Conservation (phyloP, 2,797 vertebrate genomes). For the Loriculus beryllinus region DNA sequence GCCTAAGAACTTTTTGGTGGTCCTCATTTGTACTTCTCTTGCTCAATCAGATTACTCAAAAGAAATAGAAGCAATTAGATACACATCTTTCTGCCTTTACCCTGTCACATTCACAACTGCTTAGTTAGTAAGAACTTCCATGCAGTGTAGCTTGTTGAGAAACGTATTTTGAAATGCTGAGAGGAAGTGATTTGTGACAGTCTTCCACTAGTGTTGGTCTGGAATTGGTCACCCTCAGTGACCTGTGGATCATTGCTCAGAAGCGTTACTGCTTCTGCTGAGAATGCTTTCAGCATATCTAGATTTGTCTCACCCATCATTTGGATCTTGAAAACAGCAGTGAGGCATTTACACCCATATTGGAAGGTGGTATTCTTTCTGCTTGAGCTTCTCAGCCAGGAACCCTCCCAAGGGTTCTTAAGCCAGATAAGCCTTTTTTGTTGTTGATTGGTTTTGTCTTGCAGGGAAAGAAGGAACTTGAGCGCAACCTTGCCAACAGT, state of each 20-base stretch:
- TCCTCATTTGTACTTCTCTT: neutral
- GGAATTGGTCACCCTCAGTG: neutral
- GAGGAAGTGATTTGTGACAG: conserved; percentile 8
- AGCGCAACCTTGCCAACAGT: neutral
- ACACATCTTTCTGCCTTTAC: neutral
- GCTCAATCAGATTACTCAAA: neutral
- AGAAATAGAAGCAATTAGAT: neutral
- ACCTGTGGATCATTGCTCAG: neutral
- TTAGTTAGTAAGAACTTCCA: neutral
- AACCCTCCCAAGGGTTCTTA: neutral
- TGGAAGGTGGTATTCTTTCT: neutral
- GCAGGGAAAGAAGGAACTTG: neutral
- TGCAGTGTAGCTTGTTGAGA: neutral
- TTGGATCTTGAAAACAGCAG: neutral
- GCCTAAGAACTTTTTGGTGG: neutral
- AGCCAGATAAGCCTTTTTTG: neutral
- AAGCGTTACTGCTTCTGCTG: neutral
- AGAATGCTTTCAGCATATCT: neutral
- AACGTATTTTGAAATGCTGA: neutral
- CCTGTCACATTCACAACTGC: neutral
- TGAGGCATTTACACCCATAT: accelerated
- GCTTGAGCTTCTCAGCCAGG: neutral
- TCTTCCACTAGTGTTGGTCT: neutral
- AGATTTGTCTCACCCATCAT: neutral
- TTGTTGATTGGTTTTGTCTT: neutral